Base-by-base conservation (phyloP, 2,888 invertebrate genomes). In the Trichopria drosophilae region DNA sequence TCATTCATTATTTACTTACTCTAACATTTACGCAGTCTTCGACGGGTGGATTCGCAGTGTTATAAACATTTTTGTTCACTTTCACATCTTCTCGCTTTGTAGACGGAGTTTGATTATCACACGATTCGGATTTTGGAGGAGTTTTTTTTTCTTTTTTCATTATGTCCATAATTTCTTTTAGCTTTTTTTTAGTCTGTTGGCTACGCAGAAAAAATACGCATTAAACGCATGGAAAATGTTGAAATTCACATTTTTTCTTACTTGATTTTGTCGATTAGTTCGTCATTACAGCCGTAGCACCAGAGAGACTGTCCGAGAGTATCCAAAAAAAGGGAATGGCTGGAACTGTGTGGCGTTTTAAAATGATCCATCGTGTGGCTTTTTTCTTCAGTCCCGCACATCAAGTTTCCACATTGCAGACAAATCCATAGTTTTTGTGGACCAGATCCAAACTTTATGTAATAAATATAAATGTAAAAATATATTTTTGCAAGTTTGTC, bases 351-450 rank as follows among this genome's bases (percentile, higher is more conserved):
- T 0, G 88, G 87, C 1, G 83, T 87, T 69, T 83, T 79, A 70
- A 79, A 87, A 76, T 93, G 93, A 57, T 83, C 80, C 18, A 86
- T 69, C 0, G 89, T 88, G 75, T 92, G 91, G 61, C 84, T 79
- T 65, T 83, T 82, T 41, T 81, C 79, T 4, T 80, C 77, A 40
- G 85, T 79, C 2, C 88, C 89, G 72, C 93, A 93, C 16, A 85
- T 81, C 67, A 87, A 86, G 32, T 85, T 77, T 3, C 89, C 92
- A 73, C 93, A 93, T 58, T 85, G 84, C 53, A 93, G 77, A 68
- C 93, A 93, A 77, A 93, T 80, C 88, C 89, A 90, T 53, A 88
- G 72, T 1, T 78, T 23, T n/a, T n/a, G n/a, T n/a, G n/a, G n/a
- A n/a, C n/a, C n/a, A n/a, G n/a, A n/a, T n/a, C n/a, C n/a, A n/a